A percentile compares a stretch with the other conserved stretches of the same genome.
These are phyloP conservation scores for Mythimna pallens DNA, from an alignment of 2,888 invertebrate species.

Conservation along the genomic window DNA sequence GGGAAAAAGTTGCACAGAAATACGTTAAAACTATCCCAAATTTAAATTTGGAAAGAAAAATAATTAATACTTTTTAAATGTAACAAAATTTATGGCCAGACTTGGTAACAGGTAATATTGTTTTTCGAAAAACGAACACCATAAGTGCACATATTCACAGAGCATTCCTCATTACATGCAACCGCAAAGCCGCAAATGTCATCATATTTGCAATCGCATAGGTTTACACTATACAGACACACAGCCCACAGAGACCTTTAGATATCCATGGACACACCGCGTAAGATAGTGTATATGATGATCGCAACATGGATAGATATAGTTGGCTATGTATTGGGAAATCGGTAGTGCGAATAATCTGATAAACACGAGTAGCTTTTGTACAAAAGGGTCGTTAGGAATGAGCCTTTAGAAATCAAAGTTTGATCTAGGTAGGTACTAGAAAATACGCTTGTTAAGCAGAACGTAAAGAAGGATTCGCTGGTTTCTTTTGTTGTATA, in stretches of 20 bases:
- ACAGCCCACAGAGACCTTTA: slow-evolving; percentile 9
- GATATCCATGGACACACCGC: slow-evolving; percentile 6
- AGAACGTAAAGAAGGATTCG: slow-evolving; percentile 4
- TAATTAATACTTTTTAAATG: no score
- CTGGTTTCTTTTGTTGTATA: slow-evolving; percentile 22
- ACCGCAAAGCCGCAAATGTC: slow-evolving; percentile 7
- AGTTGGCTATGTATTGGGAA: slow-evolving; percentile 27
- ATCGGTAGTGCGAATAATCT: slow-evolving; percentile 44
- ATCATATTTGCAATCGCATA: neutral
- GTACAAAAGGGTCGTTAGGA: slow-evolving; percentile 33
- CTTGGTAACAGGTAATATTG: no score
- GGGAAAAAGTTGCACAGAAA: no score
- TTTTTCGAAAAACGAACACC: no score
- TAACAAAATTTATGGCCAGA: no score
- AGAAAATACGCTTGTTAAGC: slow-evolving; percentile 27
- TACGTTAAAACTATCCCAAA: no score
- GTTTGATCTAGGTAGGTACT: slow-evolving; percentile 42
- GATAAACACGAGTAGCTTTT: slow-evolving; percentile 42
- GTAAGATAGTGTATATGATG: slow-evolving; percentile 24
- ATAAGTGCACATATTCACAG: neutral
- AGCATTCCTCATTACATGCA: neutral
- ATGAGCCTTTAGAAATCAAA: slow-evolving; percentile 45
- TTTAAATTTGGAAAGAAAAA: no score
- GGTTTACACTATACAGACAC: slow-evolving; percentile 3
- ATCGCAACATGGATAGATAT: slow-evolving; percentile 24